Percentiles rank a stretch among this genome's conserved stretches.
Conservation (phyloP, 2,113 vertebrate species). For the Merops nubicus region DNA sequence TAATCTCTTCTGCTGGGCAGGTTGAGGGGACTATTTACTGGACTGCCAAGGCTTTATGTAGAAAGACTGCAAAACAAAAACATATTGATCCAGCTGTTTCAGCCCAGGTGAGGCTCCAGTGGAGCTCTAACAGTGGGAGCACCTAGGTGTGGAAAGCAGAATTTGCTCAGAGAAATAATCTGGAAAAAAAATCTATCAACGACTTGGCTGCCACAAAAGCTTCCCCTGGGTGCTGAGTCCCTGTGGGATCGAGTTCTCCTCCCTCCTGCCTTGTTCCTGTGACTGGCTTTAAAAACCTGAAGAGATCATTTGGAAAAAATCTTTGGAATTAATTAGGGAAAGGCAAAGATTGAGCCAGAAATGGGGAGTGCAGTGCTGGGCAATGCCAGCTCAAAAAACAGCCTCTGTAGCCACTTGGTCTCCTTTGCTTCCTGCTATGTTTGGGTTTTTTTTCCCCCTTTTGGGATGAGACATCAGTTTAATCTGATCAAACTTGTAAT, state of each 20-base stretch:
- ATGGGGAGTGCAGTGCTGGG: not conserved
- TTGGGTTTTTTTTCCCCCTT: no score
- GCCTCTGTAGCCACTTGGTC: not conserved
- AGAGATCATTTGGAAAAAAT: not conserved
- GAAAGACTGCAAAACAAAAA: not conserved
- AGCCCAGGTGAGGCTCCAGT: not conserved
- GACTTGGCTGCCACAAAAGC: not conserved
- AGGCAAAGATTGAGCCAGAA: not conserved
- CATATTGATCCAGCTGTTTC: not conserved
- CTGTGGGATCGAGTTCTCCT: not conserved
- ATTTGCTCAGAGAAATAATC: not conserved
- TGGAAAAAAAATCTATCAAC: slow-evolving; percentile 1
- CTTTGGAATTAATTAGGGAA: not conserved
- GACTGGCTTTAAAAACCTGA: not conserved
- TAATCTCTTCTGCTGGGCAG: not conserved
- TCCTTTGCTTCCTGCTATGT: not conserved
- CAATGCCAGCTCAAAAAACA: not conserved
- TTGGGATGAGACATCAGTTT: slow-evolving; percentile 48
- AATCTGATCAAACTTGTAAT: slow-evolving; percentile 71
- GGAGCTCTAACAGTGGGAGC: not conserved
- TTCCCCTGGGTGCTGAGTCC: not conserved
- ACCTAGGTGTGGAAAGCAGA: not conserved
- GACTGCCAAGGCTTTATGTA: not conserved
- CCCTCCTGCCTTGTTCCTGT: not conserved
- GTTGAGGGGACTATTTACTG: not conserved